Evolutionary conservation across 2,888 invertebrate species (phyloP).

Genomic region (Bembecia ichneumoniformis): DNA sequence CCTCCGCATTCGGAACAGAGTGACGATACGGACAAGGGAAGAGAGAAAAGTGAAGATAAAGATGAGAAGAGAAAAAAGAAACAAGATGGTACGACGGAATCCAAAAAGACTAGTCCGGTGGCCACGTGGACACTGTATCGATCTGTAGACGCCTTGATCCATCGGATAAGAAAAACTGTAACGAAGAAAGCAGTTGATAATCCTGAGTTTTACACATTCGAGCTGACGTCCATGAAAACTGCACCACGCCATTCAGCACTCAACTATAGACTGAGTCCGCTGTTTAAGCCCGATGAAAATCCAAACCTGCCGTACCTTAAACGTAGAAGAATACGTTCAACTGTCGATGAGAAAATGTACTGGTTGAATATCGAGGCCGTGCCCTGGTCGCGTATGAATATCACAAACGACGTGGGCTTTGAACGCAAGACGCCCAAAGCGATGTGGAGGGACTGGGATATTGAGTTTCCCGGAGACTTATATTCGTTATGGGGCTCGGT

Average conservation of each 20-base stretch:
- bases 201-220: conserved; percentile 71
- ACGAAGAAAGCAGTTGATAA: conserved; percentile 22
- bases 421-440: conserved; percentile 40
- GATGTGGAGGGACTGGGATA: conserved; percentile 77
- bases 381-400: conserved; percentile 55
- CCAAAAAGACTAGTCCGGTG: conserved; percentile 21
- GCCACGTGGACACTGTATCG: conserved; percentile 65
- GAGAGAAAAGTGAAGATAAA: conserved; percentile 9
- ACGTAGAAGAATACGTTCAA: conserved; percentile 32
- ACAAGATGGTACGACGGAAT: conserved; percentile 6
- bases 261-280: conserved; percentile 53
- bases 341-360: conserved; percentile 64
- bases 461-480: conserved; percentile 77
- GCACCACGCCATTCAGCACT: conserved; percentile 62
- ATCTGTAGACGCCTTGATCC: conserved; percentile 37
- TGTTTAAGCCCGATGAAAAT: conserved; percentile 54
- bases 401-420: conserved; percentile 47
- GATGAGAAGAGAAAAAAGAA: conserved; percentile 8
- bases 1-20: conserved; percentile 9
- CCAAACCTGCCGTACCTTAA: conserved; percentile 46
- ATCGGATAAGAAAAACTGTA: conserved; percentile 36
- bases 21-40: conserved; percentile 2
- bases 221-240: conserved; percentile 66
- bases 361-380: conserved; percentile 52
- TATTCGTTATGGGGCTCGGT: conserved; percentile 78